A percentile compares a stretch with the other conserved stretches of the same genome.
phyloP scores from a whole-genome alignment of 2,113 vertebrate genomes.

The Myxocyprinus asiaticus region DNA sequence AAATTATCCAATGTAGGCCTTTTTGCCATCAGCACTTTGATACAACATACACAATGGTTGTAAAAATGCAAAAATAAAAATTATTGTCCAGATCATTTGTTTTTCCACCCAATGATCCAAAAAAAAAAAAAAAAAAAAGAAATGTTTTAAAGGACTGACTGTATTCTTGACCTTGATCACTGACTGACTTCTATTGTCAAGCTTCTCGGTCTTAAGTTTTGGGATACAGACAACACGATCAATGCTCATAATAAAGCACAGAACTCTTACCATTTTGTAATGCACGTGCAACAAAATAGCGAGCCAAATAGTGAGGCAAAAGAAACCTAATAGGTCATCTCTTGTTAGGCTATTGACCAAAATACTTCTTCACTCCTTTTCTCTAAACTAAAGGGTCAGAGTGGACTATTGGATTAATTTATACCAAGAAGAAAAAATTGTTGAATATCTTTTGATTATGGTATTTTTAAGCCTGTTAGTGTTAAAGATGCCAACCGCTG shows the following conservation, averaged over 20 bases:
- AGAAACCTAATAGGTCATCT: neutral
- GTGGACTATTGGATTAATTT: neutral
- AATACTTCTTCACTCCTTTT: neutral
- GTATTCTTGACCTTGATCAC: neutral
- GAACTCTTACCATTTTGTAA: neutral
- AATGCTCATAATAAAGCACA: neutral
- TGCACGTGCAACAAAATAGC: neutral
- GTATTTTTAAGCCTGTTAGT: constrained; percentile 1
- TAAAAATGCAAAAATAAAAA: neutral
- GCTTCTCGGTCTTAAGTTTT: neutral
- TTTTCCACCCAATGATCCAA: too few species aligned
- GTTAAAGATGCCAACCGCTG: constrained; percentile 27
- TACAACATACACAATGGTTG: neutral
- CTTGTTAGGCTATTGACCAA: neutral
- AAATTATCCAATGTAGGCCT: neutral
- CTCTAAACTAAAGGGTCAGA: neutral
- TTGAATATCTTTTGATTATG: neutral
- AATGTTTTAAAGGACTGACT: neutral
- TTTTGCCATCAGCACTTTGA: neutral
- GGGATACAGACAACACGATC: neutral
- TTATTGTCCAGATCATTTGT: too few species aligned
- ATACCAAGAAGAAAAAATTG: neutral
- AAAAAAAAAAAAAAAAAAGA: too few species aligned
- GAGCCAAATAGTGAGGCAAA: neutral
- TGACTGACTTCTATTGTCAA: neutral